Base-by-base conservation (phyloP, 2,113 vertebrate genomes). In the Poeciliopsis prolifica region DNA sequence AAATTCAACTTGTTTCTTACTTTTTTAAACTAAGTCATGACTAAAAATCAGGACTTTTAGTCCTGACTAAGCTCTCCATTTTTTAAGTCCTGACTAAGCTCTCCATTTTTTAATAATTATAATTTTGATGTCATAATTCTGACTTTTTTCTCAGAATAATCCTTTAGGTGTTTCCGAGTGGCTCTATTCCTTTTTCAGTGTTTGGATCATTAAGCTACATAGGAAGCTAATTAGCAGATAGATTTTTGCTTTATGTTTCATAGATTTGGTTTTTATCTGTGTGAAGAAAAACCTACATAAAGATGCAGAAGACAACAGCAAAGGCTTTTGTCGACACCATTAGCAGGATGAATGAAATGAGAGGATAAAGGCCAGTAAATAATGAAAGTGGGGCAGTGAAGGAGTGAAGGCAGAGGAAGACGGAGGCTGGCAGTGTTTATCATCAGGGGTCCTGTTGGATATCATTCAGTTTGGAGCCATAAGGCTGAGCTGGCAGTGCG, bases 401-500 rank as follows among this genome's bases (percentile, higher is more conserved):
- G 22, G 24, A 51, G 19, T 72, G 68, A 61, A 77, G 67, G 80
- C 65, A 76, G 74, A 77, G 74, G 58, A 77, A 14, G 65, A 65
- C 65, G 12, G 79, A 81, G 76, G 61, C 72, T 88, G 84, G 86
- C 86, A 81, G 61, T 35, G 68, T 10, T 1, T 85, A 85, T 77
- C 81, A 70, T 79, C 86, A 33, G 72, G 85, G 70, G 85, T 86
- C 75, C 87, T 80, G 76, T 80, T 87, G 83, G 86, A 87, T 70
- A 72, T 75, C 74, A 75, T 78, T 91, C 87, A 86, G 74, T 82
- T 86, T 74, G 82, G 73, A 87, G 79, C 74, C 87, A 78, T 85
- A 85, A 75, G 78, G 62, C 79, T 74, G 75, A 48, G 71, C 31
- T 89, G 81, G 87, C 75, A 33, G 67, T n/a, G 81, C 40, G 80